Percentiles rank a stretch among this genome's conserved stretches.
phyloP scores from a whole-genome alignment of 2,888 invertebrate species.

The Deroplatys truncata region DNA sequence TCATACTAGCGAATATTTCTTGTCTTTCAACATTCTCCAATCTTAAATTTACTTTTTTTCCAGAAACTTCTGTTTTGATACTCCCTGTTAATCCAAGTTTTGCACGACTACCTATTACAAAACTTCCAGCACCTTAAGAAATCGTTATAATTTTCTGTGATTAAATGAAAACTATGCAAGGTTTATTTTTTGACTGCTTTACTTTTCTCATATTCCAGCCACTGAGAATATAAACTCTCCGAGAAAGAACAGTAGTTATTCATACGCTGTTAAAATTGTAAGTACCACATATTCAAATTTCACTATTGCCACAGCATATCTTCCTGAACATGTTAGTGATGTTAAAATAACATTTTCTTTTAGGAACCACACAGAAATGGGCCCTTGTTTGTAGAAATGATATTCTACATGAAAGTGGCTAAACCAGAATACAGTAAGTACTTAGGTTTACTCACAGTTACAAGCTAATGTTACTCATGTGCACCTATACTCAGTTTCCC shows the following conservation, averaged over 20 bases:
- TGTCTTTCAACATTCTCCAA: too few relatives aligned
- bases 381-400: conserved; percentile 89
- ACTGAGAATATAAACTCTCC: conserved; percentile 37
- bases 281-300: conserved; percentile 41
- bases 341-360: not conserved
- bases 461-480: too few relatives aligned
- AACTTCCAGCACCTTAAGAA: too few relatives aligned
- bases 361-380: conserved; percentile 84
- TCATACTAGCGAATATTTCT: too few relatives aligned
- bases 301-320: not conserved
- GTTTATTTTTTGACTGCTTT: not conserved
- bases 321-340: not conserved
- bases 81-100: too few relatives aligned
- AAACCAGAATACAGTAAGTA: conserved; percentile 65
- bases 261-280: conserved; percentile 77
- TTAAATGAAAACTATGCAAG: not conserved
- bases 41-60: too few relatives aligned
- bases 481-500: too few relatives aligned
- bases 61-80: too few relatives aligned
- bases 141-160: too few relatives aligned
- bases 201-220: conserved; percentile 37
- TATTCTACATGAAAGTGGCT: conserved; percentile 79
- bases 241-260: conserved; percentile 43
- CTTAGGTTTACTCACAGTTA: too few relatives aligned
- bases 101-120: too few relatives aligned